These are phyloP conservation scores for Vulpes vulpes DNA, from an alignment of 2,113 vertebrate species.

Conservation along the genomic window DNA sequence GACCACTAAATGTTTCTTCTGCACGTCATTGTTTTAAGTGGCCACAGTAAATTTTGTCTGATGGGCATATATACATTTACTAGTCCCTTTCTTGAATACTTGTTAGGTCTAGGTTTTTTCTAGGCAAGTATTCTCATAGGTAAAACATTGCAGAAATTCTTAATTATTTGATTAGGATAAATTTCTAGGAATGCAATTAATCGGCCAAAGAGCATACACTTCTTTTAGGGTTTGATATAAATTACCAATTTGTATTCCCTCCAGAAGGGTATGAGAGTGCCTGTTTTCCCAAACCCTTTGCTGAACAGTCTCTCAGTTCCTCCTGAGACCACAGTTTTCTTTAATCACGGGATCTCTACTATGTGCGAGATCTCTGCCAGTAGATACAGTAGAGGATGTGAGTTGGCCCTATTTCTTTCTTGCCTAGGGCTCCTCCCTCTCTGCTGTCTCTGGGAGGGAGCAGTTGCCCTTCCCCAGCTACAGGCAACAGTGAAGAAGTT, in stretches of 20 bases:
- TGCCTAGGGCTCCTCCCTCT: background rate
- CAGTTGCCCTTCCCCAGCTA: background rate
- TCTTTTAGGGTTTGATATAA: conserved; percentile 45
- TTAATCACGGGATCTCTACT: background rate
- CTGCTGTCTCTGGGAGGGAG: background rate
- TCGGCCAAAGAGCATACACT: background rate
- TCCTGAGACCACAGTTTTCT: background rate
- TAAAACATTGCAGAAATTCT: conserved; percentile 32
- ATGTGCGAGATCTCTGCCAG: background rate
- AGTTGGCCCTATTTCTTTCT: background rate
- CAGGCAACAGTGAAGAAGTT: background rate
- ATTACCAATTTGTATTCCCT: background rate
- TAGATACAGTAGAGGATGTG: background rate
- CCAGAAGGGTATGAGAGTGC: background rate
- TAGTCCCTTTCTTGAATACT: background rate
- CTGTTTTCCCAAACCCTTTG: background rate
- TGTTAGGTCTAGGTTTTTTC: conserved; percentile 25
- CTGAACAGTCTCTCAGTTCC: background rate
- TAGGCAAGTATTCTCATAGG: background rate
- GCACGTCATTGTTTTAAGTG: conserved; percentile 38
- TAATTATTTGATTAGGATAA: conserved; percentile 53
- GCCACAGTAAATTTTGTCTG: background rate
- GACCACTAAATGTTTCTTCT: background rate
- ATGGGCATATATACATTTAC: background rate
- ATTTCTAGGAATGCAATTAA: conserved; percentile 52